Evolutionary conservation across 2,113 vertebrate species (phyloP).

Genomic region (Tauraco erythrolophus): DNA sequence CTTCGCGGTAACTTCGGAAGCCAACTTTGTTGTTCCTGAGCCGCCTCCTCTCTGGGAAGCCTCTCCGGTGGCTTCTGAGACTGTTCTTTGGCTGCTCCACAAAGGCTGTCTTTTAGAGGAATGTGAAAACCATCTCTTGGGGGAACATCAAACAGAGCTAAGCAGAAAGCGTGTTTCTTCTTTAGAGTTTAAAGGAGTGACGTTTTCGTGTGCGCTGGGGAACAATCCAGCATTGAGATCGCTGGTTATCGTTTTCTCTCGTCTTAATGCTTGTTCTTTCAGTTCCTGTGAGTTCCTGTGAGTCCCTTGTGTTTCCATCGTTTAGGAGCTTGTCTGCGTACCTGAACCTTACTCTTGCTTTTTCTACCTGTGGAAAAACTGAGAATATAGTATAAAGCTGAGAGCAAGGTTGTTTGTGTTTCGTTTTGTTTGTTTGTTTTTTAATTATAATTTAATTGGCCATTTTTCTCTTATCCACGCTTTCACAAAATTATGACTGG

Average conservation of each 20-base stretch:
- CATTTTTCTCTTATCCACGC: rapidly evolving
- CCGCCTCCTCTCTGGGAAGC: neutral
- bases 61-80: rapidly evolving
- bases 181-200: neutral
- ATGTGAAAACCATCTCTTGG: rapidly evolving
- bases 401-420: neutral
- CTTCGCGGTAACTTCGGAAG: too few species aligned
- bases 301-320: neutral
- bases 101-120: neutral
- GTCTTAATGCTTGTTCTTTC: neutral
- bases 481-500: neutral
- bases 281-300: neutral
- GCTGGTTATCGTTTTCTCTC: neutral
- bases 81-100: rapidly evolving
- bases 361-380: neutral
- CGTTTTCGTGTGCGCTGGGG: rapidly evolving
- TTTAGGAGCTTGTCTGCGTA: neutral
- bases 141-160: rapidly evolving
- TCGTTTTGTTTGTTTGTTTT: neutral
- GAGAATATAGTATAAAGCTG: neutral
- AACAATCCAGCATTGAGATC: rapidly evolving
- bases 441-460: neutral
- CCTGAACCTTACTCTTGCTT: neutral
- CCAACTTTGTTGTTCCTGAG: rapidly evolving
- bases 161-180: neutral